Base-by-base conservation (phyloP, 2,888 invertebrate species). In the Cyclophora punctaria region DNA sequence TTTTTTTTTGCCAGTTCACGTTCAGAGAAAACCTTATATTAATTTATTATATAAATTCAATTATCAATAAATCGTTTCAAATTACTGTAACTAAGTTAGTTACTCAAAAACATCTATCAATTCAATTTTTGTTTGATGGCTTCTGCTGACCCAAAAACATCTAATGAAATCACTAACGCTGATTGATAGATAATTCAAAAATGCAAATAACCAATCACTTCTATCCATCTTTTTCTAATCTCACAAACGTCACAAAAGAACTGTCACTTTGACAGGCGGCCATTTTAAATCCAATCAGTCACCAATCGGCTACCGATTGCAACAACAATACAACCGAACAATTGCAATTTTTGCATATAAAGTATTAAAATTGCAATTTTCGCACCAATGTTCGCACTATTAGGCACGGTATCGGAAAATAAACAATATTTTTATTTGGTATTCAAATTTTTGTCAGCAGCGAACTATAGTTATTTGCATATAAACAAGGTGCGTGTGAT, bases 401-500 rank as follows among this genome's bases (percentile, higher is more conserved):
- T 83, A 83, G 71, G 72, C 64, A 60, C 60, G 68, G 62, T 78
- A 76, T 77, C 73, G 77, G 77, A 78, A 81, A 84, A 80, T 76
- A 77, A 77, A 75, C 80, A 83, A 81, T 62, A 43, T 43, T 20
- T 69, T 66, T 69, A 83, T 86, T 86, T 85, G 79, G 78, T 83
- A 78, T 83, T 84, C 82, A 84, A 84, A 86, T 86, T 73, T 73
- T 20, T 20, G 20, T 20, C 20, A 20, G 20, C 20, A 2, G 64
- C 66, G 68, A 69, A 60, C 50, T 52, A 7, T 20, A 20, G 20
- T 2, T 20, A 86, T 87, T 87, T 84, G 80, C 87, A 87, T 87
- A 82, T 84, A 86, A 79, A 87, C 80, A 79, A 81, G 77, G 72
- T 73, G 56, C 69, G 63, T 20, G 75, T 79, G 73, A 81, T 80